These are phyloP conservation scores for Listronotus bonariensis DNA, from an alignment of 1,140 invertebrate genomes.

Conservation along the genomic window DNA sequence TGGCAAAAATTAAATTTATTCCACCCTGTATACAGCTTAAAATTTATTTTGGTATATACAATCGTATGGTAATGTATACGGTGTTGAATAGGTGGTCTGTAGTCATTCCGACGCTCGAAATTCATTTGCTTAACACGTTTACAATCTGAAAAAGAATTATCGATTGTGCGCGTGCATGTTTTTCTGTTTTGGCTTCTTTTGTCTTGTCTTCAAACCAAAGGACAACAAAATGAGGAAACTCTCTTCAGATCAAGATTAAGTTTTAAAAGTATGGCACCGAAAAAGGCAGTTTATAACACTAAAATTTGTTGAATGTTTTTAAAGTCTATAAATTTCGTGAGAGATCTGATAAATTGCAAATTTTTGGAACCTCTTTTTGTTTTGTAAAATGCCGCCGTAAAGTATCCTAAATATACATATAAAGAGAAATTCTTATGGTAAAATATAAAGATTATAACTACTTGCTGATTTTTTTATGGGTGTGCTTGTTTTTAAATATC, in stretches of 20 bases:
- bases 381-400: constrained; percentile 10
- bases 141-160: constrained; percentile 25
- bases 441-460: too few species aligned
- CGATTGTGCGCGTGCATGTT: constrained; percentile 20
- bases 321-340: constrained; percentile 28
- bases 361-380: constrained; percentile 19
- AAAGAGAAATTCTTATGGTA: constrained; percentile 24
- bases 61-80: constrained; percentile 16
- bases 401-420: constrained; percentile 18
- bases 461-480: too few species aligned
- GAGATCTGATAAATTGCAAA: constrained; percentile 33
- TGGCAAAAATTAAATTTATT: too few species aligned
- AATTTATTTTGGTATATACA: too few species aligned
- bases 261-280: constrained; percentile 32
- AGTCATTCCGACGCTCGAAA: constrained; percentile 12
- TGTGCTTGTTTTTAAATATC: too few species aligned
- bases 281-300: constrained; percentile 25
- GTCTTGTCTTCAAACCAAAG: constrained; percentile 26
- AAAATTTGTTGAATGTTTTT: constrained; percentile 33
- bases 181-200: constrained; percentile 20
- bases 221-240: constrained; percentile 29
- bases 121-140: constrained; percentile 22
- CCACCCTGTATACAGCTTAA: too few species aligned
- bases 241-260: constrained; percentile 31
- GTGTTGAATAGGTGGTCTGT: constrained; percentile 13